phyloP scores from a whole-genome alignment of 1,140 invertebrate species.

The Hydropsyche tenuis region DNA sequence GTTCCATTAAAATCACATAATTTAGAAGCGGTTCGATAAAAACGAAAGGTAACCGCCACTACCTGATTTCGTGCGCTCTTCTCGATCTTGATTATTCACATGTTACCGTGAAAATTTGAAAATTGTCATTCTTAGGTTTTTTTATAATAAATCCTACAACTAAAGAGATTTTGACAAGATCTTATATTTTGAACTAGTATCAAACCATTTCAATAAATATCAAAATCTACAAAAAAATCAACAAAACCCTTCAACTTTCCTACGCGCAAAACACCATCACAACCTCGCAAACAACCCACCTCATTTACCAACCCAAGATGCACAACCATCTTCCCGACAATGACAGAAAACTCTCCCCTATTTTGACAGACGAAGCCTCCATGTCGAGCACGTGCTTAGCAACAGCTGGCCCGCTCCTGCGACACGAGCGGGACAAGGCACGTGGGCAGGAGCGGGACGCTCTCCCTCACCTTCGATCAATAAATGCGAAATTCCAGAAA shows the following conservation, averaged over 20 bases:
- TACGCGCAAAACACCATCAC: too few species aligned
- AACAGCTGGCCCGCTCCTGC: conserved; percentile 40
- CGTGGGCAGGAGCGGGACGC: neutral
- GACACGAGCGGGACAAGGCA: neutral
- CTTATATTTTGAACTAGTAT: too few species aligned
- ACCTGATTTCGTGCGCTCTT: conserved; percentile 10
- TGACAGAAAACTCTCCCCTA: too few species aligned
- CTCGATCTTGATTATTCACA: neutral
- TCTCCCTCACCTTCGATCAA: conserved; percentile 35
- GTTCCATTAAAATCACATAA: conserved; percentile 41
- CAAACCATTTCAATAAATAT: too few species aligned
- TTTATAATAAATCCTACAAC: too few species aligned
- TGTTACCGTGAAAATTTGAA: neutral
- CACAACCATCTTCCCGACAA: too few species aligned
- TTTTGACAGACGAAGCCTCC: conserved; percentile 14
- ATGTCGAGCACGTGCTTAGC: conserved; percentile 42
- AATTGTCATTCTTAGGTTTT: too few species aligned
- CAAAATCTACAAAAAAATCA: too few species aligned
- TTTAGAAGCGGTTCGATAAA: conserved; percentile 35
- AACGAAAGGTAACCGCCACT: conserved; percentile 30
- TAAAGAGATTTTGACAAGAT: too few species aligned
- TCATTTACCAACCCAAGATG: too few species aligned
- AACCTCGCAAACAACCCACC: too few species aligned
- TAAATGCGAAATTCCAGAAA: conserved; percentile 44
- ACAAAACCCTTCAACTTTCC: too few species aligned